Percentiles rank a stretch among this genome's conserved stretches.
Conservation (phyloP, 2,797 vertebrate species). For the Danio choprae region DNA sequence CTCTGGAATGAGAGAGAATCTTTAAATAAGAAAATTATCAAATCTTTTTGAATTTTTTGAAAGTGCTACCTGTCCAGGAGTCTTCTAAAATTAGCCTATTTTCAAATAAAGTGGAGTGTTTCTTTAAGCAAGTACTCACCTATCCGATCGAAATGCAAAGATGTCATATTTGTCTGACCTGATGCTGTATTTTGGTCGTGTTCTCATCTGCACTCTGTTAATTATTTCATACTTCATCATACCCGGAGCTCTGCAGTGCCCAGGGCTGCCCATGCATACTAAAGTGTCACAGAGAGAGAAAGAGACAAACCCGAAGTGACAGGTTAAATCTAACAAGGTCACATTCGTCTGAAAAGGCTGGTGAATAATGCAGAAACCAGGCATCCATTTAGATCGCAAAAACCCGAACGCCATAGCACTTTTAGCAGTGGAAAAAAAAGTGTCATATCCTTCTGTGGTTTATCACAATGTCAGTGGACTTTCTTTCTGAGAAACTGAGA, state of each 20-base stretch:
- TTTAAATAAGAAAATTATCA: too few relatives aligned
- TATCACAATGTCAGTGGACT: conserved; percentile 60
- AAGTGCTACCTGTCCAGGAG: too few relatives aligned
- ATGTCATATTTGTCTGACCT: conserved; percentile 56
- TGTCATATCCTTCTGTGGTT: conserved; percentile 46
- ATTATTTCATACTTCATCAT: conserved; percentile 70
- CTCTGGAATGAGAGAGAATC: too few relatives aligned
- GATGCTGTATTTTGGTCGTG: conserved; percentile 61
- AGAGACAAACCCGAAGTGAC: conserved; percentile 71
- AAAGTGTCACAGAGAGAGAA: conserved; percentile 46
- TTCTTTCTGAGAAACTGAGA: conserved; percentile 60
- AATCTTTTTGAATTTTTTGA: too few relatives aligned
- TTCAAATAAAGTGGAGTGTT: too few relatives aligned
- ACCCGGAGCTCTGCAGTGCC: conserved; percentile 66
- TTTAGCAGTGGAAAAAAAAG: conserved; percentile 43
- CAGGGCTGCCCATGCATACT: conserved; percentile 67
- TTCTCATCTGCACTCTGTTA: conserved; percentile 67
- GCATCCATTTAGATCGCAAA: conserved; percentile 50
- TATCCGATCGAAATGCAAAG: conserved; percentile 30
- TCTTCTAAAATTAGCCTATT: too few relatives aligned
- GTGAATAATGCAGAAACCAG: conserved; percentile 72
- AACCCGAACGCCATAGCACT: conserved; percentile 55
- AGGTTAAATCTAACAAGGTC: conserved; percentile 69
- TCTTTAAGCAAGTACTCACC: not conserved
- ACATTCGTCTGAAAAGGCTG: conserved; percentile 70